Conservation (phyloP, 2,888 invertebrate genomes). For the Metopia argyrocephala region DNA sequence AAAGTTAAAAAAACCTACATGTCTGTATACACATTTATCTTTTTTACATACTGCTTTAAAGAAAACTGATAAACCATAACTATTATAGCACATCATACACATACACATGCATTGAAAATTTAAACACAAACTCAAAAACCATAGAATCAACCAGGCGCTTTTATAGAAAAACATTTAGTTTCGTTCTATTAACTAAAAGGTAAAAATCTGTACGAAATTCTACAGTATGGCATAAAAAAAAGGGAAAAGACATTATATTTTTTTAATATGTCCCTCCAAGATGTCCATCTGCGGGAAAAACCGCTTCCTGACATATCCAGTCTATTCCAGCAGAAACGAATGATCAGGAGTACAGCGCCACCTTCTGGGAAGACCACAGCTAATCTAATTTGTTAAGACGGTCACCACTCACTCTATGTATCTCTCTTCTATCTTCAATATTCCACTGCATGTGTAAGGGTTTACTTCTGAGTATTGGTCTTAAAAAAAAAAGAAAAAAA, state of each 20-base stretch:
- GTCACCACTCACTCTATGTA: too few relatives aligned
- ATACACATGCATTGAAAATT: not conserved
- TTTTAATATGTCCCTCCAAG: too few relatives aligned
- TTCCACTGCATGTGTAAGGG: too few relatives aligned
- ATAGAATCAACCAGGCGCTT: not conserved
- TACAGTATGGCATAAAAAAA: not conserved
- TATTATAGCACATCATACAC: constrained; percentile 3
- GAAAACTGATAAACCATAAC: constrained; percentile 24
- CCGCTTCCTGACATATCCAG: too few relatives aligned
- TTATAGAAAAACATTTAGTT: constrained; percentile 10
- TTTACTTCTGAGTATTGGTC: too few relatives aligned
- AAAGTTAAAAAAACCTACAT: not conserved
- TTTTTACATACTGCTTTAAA: not conserved
- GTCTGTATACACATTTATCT: not conserved
- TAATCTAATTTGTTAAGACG: too few relatives aligned
- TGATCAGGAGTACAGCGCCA: too few relatives aligned
- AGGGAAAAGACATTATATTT: not conserved
- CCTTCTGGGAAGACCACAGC: too few relatives aligned
- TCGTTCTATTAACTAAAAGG: not conserved
- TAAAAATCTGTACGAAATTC: not conserved
- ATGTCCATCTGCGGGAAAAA: too few relatives aligned
- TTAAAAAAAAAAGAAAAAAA: too few relatives aligned
- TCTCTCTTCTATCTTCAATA: too few relatives aligned
- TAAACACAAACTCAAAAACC: not conserved
- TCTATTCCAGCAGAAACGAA: too few relatives aligned